Evolutionary conservation across 2,797 vertebrate species (phyloP).

Genomic region (Crocodylus rhombifer): DNA sequence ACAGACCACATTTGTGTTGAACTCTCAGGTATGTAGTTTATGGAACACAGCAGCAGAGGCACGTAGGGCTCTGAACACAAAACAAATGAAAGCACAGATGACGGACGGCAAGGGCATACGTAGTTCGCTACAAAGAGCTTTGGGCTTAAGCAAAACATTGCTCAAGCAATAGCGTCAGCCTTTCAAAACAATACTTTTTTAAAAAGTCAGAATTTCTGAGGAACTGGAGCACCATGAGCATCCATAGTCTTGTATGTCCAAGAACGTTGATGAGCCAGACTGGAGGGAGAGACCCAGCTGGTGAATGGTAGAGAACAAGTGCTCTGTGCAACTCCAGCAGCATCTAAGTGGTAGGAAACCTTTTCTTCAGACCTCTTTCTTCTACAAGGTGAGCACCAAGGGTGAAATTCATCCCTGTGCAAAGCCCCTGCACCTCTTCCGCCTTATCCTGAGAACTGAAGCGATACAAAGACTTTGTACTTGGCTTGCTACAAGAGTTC

Average conservation of each 20-base stretch:
- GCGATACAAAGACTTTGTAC: neutral
- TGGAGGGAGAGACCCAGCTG: neutral
- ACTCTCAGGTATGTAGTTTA: slow-evolving; percentile 50
- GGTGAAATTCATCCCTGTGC: neutral
- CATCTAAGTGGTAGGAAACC: neutral
- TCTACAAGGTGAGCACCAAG: neutral
- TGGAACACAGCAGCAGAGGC: neutral
- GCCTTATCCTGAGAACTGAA: slow-evolving; percentile 21
- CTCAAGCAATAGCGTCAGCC: neutral
- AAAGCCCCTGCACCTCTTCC: slow-evolving; percentile 23
- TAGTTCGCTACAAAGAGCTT: neutral
- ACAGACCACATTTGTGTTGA: slow-evolving; percentile 26
- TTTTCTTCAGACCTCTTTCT: neutral
- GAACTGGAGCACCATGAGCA: neutral
- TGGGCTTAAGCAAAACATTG: neutral
- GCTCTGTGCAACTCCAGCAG: neutral
- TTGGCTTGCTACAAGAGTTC: neutral
- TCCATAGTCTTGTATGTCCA: neutral
- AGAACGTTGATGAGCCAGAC: neutral
- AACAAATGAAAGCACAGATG: neutral
- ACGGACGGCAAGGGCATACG: neutral
- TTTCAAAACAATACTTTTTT: neutral
- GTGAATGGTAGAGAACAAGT: neutral
- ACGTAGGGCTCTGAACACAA: slow-evolving; percentile 19
- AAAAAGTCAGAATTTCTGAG: neutral